Evolutionary conservation across 2,797 vertebrate genomes (phyloP), one percentile per base, ranked within the genome.

Genomic region (Chrosomus eos): DNA sequence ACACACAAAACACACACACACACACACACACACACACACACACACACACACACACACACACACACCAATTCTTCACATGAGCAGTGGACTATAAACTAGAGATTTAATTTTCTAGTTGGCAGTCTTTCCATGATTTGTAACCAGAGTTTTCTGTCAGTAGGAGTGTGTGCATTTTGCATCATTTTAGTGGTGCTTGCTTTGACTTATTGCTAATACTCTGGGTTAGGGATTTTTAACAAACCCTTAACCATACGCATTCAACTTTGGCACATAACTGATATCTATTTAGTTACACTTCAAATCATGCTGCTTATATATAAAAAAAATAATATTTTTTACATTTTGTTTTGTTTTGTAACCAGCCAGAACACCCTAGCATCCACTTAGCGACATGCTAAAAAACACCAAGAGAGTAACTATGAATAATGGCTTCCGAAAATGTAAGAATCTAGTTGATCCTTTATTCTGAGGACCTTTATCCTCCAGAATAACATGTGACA

Each of bases 81-180:
- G 71, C 60, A 53, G 60, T 67, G 31, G 60, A 67, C 60, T 83
- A 28, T 76, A 83, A 83, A 75, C 55, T 75, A 75, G 40, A 74
- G 40, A 76, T 83, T 83, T 67, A 40, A 76, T 83, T 76, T 83
- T 33, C 81, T 74, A 83, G 58, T 55, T 67, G 40, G 60, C 81
- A 83, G 71, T 66, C 60, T 26, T 38, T 53, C 62, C 16, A 51
- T 53, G 81, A 83, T 83, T 76, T 75, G 58, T 14, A 45, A 48
- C 43, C 31, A 45, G 58, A 53, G 55, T 62, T 45, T 73, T 73
- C 80, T 62, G 67, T 58, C 23, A 71, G 66, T 13, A 71, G 26
- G 23, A 21, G 33, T 38, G 14, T 70, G 33, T 21, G 14, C 33
- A 28, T 33, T 72, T 72, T 45, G 16, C 23, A 71, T 14, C 10